These are phyloP conservation scores for Neoascia interrupta DNA, from an alignment of 2,888 invertebrate genomes.

Conservation along the genomic window DNA sequence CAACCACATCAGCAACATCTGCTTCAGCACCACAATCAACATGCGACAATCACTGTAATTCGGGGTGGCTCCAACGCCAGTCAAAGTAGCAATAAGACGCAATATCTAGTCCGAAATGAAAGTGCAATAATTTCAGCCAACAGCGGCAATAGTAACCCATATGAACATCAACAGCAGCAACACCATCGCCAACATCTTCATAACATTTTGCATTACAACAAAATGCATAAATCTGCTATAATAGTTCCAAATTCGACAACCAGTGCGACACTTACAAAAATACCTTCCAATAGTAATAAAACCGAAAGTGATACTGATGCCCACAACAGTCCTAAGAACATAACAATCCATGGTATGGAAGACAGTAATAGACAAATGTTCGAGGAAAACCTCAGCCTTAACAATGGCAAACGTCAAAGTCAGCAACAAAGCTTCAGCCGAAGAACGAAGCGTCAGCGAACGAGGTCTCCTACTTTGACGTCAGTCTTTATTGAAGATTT, in stretches of 20 bases:
- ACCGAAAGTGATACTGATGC: constrained; percentile 14
- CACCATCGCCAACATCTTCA: constrained; percentile 47
- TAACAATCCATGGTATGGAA: constrained; percentile 9
- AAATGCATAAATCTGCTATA: constrained; percentile 49
- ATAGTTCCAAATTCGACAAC: constrained; percentile 51
- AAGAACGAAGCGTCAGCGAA: constrained; percentile 43
- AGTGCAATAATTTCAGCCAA: constrained; percentile 51
- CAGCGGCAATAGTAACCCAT: constrained; percentile 31
- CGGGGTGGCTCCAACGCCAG: constrained; percentile 56
- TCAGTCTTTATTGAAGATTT: constrained; percentile 58
- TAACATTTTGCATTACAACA: constrained; percentile 48
- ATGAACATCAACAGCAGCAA: constrained; percentile 40
- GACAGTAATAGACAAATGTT: constrained; percentile 29
- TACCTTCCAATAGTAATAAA: constrained; percentile 37
- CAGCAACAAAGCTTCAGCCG: constrained; percentile 28
- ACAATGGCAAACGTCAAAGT: constrained; percentile 18
- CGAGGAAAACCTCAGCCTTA: constrained; percentile 16
- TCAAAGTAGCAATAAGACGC: constrained; percentile 59
- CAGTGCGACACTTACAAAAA: constrained; percentile 47
- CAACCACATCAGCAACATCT: constrained; percentile 41
- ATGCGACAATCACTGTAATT: constrained; percentile 64
- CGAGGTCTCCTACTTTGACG: constrained; percentile 42
- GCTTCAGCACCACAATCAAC: constrained; percentile 52
- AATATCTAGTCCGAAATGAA: constrained; percentile 53
- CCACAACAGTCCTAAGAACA: constrained; percentile 12